These are phyloP conservation scores for Penaeus vannamei DNA, from an alignment of 1,140 invertebrate species.

Conservation along the genomic window DNA sequence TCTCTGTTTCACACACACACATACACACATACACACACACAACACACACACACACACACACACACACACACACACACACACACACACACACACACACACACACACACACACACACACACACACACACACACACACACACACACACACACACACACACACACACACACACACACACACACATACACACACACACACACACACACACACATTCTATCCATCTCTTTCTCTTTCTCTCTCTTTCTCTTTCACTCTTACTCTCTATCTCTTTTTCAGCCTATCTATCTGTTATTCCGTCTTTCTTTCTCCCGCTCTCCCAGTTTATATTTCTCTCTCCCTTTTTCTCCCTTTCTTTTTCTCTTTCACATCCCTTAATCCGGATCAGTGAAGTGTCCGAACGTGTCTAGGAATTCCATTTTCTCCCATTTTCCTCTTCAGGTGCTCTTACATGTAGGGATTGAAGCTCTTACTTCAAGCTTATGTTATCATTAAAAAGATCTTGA, in stretches of 20 bases:
- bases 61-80: background rate
- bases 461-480: too few relatives aligned
- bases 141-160: background rate
- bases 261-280: background rate
- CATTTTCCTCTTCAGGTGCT: too few relatives aligned
- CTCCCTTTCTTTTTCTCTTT: background rate
- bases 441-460: too few relatives aligned
- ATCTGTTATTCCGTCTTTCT: background rate
- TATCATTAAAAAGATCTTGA: too few relatives aligned
- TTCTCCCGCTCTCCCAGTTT: background rate
- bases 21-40: background rate
- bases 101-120: background rate
- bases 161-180: background rate
- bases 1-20: background rate
- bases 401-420: background rate
- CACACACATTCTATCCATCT: background rate
- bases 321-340: background rate
- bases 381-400: background rate
- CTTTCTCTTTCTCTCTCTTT: background rate
- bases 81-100: background rate
- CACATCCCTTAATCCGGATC: conserved; percentile 10
- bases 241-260: background rate
- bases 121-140: background rate
- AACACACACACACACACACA: background rate
- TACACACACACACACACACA: background rate